Base-by-base conservation (phyloP, 2,113 vertebrate genomes). In the Microcebus griseorufus region DNA sequence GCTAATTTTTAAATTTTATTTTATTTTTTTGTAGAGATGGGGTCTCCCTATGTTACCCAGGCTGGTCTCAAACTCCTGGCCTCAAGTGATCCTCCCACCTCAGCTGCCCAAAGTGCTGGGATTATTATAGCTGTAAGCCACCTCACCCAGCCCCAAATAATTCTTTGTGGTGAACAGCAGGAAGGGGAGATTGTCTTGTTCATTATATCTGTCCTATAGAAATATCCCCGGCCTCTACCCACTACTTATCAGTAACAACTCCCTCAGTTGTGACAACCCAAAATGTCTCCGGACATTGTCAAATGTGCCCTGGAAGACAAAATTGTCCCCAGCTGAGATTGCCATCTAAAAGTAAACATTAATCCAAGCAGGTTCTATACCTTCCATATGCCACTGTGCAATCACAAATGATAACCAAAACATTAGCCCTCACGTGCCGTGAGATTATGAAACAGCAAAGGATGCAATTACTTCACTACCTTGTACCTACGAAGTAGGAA, bases 371-470 rank as follows among this genome's bases (percentile, higher is more conserved):
- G 76, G 12, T 17, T 29, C 65, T 34, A 32, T 17, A 55, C 6
- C 10, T 90, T 94, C 58, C 27, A 10, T 1, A 5, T 2, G 82
- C 8, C 69, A 75, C 0, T 32, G 11, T 14, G 2, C 20, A 64
- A 45, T 60, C 17, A 0, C 53, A 73, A 51, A 10, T 51, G 34
- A 76, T 53, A 53, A 89, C 34, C n/a, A 18, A 93, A 83, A 81
- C 14, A 48, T 23, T 2, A n/a, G 83, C 79, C 27, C 17, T 72
- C 8, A 0, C 5, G 60, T 2, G 39, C 58, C 29, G 1, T 42
- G 32, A 62, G 67, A 92, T 58, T 90, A 51, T 6, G n/a, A 51
- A 76, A 67, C 37, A 69, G 72, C 91, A 83, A 92, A 85, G 27
- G 51, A 55, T 60, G 84, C 39, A 0, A 12, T 65, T 27, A 81